phyloP scores from a whole-genome alignment of 2,797 vertebrate species.

The Eurystomus glaucurus region DNA sequence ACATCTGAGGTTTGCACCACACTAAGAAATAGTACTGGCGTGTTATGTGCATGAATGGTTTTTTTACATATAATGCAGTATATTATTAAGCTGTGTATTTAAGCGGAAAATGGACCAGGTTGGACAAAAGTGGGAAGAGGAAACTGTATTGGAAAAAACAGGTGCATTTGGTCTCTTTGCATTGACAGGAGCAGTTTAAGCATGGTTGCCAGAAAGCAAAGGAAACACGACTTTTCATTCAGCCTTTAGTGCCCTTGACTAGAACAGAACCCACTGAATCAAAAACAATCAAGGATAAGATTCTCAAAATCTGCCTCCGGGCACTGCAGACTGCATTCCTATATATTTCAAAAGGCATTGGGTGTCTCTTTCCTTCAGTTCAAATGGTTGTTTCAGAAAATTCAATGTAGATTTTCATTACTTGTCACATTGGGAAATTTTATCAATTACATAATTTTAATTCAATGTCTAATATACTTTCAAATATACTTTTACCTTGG shows the following conservation, averaged over 20 bases:
- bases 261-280: conserved; percentile 22
- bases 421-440: background rate
- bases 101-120: conserved; percentile 8
- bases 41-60: background rate
- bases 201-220: background rate
- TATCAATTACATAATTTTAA: background rate
- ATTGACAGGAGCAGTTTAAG: conserved; percentile 5
- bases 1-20: background rate
- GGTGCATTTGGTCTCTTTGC: background rate
- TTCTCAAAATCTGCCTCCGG: conserved; percentile 19
- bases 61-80: background rate
- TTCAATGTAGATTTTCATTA: background rate
- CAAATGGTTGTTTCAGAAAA: background rate
- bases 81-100: conserved; percentile 30
- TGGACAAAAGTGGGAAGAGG: background rate
- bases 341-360: background rate
- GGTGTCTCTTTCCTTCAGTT: background rate
- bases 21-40: background rate
- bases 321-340: background rate
- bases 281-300: conserved; percentile 21
- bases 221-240: background rate
- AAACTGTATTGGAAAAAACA: background rate
- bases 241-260: background rate
- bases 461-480: background rate
- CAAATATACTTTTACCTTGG: background rate